Evolutionary conservation across 92 coral and sea anemone genomes (phyloP).

Genomic region (Galaxea fascicularis): DNA sequence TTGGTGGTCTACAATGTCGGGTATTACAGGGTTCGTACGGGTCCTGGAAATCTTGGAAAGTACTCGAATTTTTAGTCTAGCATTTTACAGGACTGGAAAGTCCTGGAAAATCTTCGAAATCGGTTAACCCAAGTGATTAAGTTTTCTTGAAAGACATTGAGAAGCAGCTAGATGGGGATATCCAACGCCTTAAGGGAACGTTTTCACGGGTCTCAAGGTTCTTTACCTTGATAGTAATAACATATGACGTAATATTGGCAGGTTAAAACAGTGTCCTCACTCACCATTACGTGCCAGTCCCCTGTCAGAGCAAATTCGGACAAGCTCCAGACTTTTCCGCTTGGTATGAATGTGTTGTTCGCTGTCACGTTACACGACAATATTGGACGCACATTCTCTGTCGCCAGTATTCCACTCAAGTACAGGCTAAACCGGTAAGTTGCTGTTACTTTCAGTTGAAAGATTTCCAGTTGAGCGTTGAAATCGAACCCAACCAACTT

Average conservation of each 20-base stretch:
- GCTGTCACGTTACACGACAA: conserved; percentile 89
- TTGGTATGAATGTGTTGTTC: conserved; percentile 93
- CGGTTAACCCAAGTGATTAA: too few species aligned
- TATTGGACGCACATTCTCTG: conserved; percentile 91
- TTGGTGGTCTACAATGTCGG: too few species aligned
- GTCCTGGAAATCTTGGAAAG: too few species aligned
- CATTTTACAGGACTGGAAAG: too few species aligned
- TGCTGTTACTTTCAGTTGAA: not conserved
- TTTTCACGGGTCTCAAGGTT: not conserved
- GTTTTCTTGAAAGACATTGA: too few species aligned
- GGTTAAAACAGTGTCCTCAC: conserved; percentile 94
- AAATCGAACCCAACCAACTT: too few species aligned
- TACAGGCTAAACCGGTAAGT: conserved; percentile 92
- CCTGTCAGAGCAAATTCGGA: conserved; percentile 89
- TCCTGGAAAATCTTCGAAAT: too few species aligned
- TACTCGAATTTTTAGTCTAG: too few species aligned
- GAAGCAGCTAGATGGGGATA: too few species aligned
- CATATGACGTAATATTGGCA: conserved; percentile 17
- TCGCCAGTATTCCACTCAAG: conserved; percentile 91
- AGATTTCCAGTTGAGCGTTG: too few species aligned
- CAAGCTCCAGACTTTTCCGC: conserved; percentile 91
- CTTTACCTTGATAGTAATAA: not conserved
- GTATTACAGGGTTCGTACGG: too few species aligned
- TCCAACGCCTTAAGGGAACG: too few species aligned
- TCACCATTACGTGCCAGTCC: conserved; percentile 85